Percentiles rank a stretch among this genome's conserved stretches.
Evolutionary conservation across 2,888 invertebrate species (phyloP).

Genomic region (Ophioninae sp.): DNA sequence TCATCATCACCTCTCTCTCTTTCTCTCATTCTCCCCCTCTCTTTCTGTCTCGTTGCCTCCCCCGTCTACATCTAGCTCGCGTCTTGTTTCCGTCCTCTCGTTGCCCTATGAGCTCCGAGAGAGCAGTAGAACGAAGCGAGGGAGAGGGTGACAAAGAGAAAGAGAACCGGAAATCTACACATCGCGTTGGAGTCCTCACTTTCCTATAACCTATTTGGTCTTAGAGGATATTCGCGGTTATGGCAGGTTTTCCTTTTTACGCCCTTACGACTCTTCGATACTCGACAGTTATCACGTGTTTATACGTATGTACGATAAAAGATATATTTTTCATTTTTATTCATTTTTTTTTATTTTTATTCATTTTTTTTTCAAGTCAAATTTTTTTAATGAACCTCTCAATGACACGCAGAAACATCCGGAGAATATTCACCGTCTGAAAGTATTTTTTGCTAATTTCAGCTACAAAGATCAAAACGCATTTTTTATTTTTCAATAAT

Average conservation of each 20-base stretch:
- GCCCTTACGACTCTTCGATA: conserved; percentile 11
- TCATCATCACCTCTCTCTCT: too few relatives aligned
- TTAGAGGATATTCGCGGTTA: conserved; percentile 23
- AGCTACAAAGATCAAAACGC: too few relatives aligned
- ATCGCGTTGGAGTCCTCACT: conserved; percentile 25
- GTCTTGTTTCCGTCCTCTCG: conserved; percentile 23
- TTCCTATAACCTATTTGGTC: conserved; percentile 20
- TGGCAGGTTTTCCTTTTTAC: conserved; percentile 32
- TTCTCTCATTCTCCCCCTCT: conserved; percentile 17
- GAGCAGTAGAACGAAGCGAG: background rate
- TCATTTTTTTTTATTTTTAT: too few relatives aligned
- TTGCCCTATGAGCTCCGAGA: conserved; percentile 12
- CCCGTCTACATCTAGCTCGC: background rate
- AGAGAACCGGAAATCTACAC: conserved; percentile 11
- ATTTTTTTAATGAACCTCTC: too few relatives aligned
- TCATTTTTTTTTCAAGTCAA: too few relatives aligned
- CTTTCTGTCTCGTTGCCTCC: conserved; percentile 10
- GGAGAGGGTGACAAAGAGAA: background rate
- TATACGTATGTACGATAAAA: background rate
- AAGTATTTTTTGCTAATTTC: too few relatives aligned
- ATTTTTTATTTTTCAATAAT: too few relatives aligned
- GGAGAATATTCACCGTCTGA: too few relatives aligned
- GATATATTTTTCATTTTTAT: too few relatives aligned
- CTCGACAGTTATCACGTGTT: background rate
- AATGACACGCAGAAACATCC: too few relatives aligned